Base-by-base conservation (phyloP, 2,888 invertebrate genomes). In the Macropis europaea region DNA sequence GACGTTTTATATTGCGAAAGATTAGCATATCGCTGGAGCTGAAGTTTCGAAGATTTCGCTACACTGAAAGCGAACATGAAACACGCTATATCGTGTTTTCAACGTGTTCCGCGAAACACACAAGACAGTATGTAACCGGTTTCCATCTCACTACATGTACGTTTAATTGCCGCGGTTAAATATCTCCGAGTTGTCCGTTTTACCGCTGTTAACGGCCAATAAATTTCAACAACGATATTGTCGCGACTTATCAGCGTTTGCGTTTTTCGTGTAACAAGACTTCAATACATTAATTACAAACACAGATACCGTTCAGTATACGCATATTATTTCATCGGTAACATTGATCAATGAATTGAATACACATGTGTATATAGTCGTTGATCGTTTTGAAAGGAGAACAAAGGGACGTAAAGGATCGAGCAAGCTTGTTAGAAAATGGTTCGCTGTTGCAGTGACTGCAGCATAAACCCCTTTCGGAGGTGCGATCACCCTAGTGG, bases 401-500 rank as follows among this genome's bases (percentile, higher is more conserved):
- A 32, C 19, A 42, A 7, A 17, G 19, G 40, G 6, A 13, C 22
- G 11, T 11, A 53, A 42, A 56, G 26, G 36, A 48, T 47, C 3
- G 19, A 6, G 9, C 6, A 52, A 48, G 54, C 30, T 60, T n/a
- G 43, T 47, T 59, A 43, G 54, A 70, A 77, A 76, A 73, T 61
- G 45, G 34, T 73, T 19, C 63, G 53, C 40, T 15, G 42, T 48
- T 63, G 53, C 47, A 42, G 45, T 17, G 36, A 57, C 60, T 50
- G 45, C 69, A 70, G 52, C 68, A 56, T 40, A 64, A 68, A 64
- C 54, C 66, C 56, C 57, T 77, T 71, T 75, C 40, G 62, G 67
- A 80, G 68, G 66, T 77, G 71, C 73, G 75, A 79, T 76, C 80
- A 77, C 68, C 77, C 71, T 75, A 57, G 56, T 66, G 77, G 72